These are phyloP conservation scores for Phrynocephalus guinanensis DNA, from an alignment of 2,797 vertebrate genomes.

Conservation along the genomic window DNA sequence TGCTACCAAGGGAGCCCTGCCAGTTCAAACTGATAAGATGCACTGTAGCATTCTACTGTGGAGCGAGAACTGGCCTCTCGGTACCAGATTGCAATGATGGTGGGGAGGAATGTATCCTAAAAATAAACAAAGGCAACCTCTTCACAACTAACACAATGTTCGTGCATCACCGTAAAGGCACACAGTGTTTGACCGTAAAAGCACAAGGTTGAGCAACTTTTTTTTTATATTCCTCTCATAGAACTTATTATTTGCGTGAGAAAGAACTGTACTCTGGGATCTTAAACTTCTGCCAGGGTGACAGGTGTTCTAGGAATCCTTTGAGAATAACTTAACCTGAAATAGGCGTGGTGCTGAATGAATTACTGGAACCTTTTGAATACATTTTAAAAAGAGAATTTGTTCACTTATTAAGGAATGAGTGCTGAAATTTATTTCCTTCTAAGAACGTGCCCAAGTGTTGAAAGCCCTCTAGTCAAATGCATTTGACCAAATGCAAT, in stretches of 20 bases:
- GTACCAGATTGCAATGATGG: neutral
- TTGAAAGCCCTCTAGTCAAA: neutral
- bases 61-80: neutral
- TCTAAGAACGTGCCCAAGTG: neutral
- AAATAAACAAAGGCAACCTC: neutral
- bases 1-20: neutral
- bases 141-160: neutral
- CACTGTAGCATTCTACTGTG: no score
- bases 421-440: neutral
- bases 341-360: constrained; percentile 1
- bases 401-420: neutral
- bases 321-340: neutral
- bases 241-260: neutral
- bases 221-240: neutral
- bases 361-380: neutral
- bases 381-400: neutral
- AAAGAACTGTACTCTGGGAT: neutral
- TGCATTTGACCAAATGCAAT: neutral
- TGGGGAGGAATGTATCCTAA: neutral
- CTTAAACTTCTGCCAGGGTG: neutral
- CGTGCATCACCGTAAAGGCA: neutral
- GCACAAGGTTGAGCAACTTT: no score
- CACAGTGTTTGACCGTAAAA: neutral
- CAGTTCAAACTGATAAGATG: neutral
- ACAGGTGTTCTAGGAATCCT: neutral